A percentile compares a stretch with the other conserved stretches of the same genome.
Conservation (phyloP, 1,140 invertebrate genomes). For the Drosophila ficusphila region DNA sequence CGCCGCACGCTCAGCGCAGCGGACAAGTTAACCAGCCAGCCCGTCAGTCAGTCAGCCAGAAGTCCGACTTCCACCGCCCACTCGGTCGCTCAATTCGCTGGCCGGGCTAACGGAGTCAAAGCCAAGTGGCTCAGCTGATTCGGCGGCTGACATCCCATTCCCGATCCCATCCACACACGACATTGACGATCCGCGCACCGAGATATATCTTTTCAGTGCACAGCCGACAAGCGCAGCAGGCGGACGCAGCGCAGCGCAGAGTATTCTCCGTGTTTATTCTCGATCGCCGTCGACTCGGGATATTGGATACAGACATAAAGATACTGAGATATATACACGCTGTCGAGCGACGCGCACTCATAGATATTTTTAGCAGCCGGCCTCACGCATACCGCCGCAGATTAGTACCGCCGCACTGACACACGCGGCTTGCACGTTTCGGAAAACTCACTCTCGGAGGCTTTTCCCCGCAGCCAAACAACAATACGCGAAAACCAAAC, state of each 20-base stretch:
- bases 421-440: slow-evolving; percentile 79
- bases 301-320: slow-evolving; percentile 63
- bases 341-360: slow-evolving; percentile 61
- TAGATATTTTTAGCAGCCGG: slow-evolving; percentile 80
- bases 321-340: slow-evolving; percentile 31
- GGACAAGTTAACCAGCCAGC: slow-evolving; percentile 40
- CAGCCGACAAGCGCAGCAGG: slow-evolving; percentile 72
- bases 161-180: slow-evolving; percentile 33
- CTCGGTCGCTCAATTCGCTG: neutral
- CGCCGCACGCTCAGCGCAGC: slow-evolving; percentile 70
- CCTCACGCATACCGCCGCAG: slow-evolving; percentile 52
- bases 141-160: slow-evolving; percentile 18
- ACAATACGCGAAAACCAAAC: slow-evolving; percentile 9
- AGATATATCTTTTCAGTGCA: slow-evolving; percentile 64
- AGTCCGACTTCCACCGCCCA: slow-evolving; percentile 24
- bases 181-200: slow-evolving; percentile 45
- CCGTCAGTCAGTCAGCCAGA: slow-evolving; percentile 19
- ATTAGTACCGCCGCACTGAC: slow-evolving; percentile 40
- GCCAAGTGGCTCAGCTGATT: slow-evolving; percentile 57
- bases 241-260: slow-evolving; percentile 64
- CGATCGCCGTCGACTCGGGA: slow-evolving; percentile 63
- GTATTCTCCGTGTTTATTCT: slow-evolving; percentile 71
- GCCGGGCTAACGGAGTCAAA: slow-evolving; percentile 73
- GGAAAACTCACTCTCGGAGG: slow-evolving; percentile 56
- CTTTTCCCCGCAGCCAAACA: slow-evolving; percentile 44